Base-by-base conservation (phyloP, 2,797 vertebrate species). In the Rhabdomys pumilio region DNA sequence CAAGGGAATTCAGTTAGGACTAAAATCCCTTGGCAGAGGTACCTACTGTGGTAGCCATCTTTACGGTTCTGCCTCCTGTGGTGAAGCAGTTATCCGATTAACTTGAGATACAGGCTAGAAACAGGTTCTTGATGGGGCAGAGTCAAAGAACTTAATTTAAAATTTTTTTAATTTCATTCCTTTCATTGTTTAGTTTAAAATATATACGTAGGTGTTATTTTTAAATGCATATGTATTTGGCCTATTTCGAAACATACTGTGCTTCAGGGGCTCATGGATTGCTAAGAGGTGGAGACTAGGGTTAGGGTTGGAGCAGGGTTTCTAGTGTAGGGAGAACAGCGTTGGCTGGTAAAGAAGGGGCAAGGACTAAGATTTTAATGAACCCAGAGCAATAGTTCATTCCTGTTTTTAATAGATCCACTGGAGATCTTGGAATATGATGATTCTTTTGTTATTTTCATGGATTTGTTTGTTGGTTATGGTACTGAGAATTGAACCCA, bases 341-440 rank as follows among this genome's bases (percentile, higher is more conserved):
- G 17, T 7, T 55, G 82, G 4, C 73, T 47, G 59, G 12, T 61
- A 47, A 34, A 41, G 41, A 61, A 76, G 55, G 47, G 22, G 24
- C 3, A 26, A 57, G 13, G 80, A 31, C 63, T 61, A 59, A 88
- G 67, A 50, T 76, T 80, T 53, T 75, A 20, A 31, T 79, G 87
- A 91, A 63, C 34, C 57, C 57, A 80, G 86, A 94, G 24, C 14
- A 81, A 44, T 5, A 55, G 4, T 89, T 93, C 50, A 24, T 82
- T 89, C 17, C 83, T 75, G 31, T 79, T 92, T 95, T 96, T 79
- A 85, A 80, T n/a, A 50, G 75, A 94, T 41, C 77, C 34, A 67
- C n/a, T 44, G 67, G 94, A 95, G 72, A 88, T 34, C 57, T 93
- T 90, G 83, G 85, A 85, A 47, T n/a, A 89, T 81, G 29, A 47